Conservation (phyloP, 2,113 vertebrate genomes). For the Eptesicus fuscus region DNA sequence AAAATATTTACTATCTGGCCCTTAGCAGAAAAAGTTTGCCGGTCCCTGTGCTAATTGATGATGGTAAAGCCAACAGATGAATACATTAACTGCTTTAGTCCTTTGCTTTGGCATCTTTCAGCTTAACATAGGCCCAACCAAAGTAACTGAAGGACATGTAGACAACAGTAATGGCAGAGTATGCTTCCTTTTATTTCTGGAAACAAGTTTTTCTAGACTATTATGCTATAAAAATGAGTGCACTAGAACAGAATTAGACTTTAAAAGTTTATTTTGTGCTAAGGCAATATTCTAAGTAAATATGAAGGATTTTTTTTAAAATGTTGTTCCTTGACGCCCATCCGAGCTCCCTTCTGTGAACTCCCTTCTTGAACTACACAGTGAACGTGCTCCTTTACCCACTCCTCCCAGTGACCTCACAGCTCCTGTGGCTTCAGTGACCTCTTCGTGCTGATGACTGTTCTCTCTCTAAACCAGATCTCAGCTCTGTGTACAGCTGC, state of each 20-base stretch:
- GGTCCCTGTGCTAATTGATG: not conserved
- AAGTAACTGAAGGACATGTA: not conserved
- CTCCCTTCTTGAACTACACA: not conserved
- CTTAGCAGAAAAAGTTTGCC: not conserved
- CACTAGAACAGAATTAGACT: not conserved
- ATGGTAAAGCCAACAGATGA: not conserved
- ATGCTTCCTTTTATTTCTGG: not conserved
- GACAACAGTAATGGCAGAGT: not conserved
- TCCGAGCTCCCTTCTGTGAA: not conserved
- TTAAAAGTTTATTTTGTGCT: not conserved
- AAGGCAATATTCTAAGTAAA: not conserved
- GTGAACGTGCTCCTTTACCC: not conserved
- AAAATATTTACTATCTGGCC: not conserved
- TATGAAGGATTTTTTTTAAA: not conserved
- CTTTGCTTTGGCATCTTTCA: conserved; percentile 14
- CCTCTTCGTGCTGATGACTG: not conserved
- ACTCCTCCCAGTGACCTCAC: not conserved
- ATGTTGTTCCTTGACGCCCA: not conserved
- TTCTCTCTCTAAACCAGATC: not conserved
- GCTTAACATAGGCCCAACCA: not conserved
- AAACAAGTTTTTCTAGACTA: not conserved
- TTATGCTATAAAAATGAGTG: not conserved
- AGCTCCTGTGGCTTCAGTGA: not conserved
- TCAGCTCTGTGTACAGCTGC: not conserved
- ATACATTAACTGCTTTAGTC: not conserved